phyloP scores from a whole-genome alignment of 2,113 vertebrate genomes.

The Neomonachus schauinslandi region DNA sequence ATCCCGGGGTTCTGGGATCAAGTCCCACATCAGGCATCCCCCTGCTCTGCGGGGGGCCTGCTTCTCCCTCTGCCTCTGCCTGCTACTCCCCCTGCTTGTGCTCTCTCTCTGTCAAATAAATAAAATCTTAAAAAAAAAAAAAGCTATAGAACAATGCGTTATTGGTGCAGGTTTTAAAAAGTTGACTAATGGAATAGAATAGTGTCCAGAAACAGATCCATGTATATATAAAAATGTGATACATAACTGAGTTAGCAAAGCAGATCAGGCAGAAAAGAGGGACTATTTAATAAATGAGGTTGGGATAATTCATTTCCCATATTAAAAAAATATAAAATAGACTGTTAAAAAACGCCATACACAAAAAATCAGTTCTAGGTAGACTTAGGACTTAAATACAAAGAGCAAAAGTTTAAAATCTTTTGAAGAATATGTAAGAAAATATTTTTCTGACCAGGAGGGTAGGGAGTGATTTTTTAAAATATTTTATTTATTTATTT shows the following conservation, averaged over 20 bases:
- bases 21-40: too few species aligned
- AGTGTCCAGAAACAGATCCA: background rate
- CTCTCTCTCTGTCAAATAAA: background rate
- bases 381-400: background rate
- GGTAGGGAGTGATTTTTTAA: background rate
- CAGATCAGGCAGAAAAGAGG: background rate
- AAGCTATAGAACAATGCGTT: background rate
- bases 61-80: background rate
- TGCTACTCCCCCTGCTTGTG: background rate
- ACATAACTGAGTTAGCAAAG: background rate
- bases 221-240: background rate
- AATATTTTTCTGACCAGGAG: background rate
- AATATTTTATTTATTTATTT: too few species aligned
- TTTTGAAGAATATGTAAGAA: slow-evolving; percentile 13
- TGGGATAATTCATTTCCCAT: background rate
- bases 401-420: background rate
- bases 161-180: background rate
- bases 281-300: background rate
- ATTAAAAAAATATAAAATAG: background rate
- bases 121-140: too few species aligned
- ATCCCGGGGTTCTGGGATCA: too few species aligned
- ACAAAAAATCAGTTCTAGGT: background rate
- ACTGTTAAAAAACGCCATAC: background rate
- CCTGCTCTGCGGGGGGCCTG: background rate
- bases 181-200: background rate